Evolutionary conservation across 2,888 invertebrate genomes (phyloP), one percentile per base, ranked within the genome.

Genomic region (Leptinotarsa haldemani): DNA sequence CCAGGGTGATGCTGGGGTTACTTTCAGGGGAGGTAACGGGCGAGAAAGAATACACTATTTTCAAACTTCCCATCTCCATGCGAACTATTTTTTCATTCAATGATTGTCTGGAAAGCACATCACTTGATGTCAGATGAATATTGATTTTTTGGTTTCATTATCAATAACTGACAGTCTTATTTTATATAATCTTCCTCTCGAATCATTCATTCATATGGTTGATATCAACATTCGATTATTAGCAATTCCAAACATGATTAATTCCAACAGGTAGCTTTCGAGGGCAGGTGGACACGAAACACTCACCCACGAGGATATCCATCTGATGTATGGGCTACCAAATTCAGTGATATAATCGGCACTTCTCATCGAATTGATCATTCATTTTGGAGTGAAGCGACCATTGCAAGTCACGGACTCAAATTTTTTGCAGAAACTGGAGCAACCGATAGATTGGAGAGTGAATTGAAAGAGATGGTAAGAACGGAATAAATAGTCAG

Each of bases 301-400:
- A 97, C 97, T 0, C 98, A 98, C 87, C 97, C 98, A 0, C 96
- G 94, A 82, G 96, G 97, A 83, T 99, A 96, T 84, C 98, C 98
- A 0, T 91, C 92, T 74, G 95, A 96, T 81, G 90, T 91, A 48
- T 95, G 95, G 89, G 89, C 93, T 65, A 95, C 97, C 0, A 95
- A 97, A 84, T 98, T 98, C 88, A 96, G 98, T 78, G 98, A 98
- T 85, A 92, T 99, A 50, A 96, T 99, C 73, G 97, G 97, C 0
- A 97, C 96, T 0, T 96, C 97, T 0, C 98, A 99, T 84, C 92
- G 92, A 0, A 89, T 90, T 7, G 91, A 91, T 79, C 92, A 92
- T 83, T 91, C 96, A 63, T 97, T 99, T 82, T 99, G 98, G 98
- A 93, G 94, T 81, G 94, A 94, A 78, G 97, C 95, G 0, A 92